These are phyloP conservation scores for Cataglyphis albicans DNA, from an alignment of 2,888 invertebrate species.

Conservation along the genomic window DNA sequence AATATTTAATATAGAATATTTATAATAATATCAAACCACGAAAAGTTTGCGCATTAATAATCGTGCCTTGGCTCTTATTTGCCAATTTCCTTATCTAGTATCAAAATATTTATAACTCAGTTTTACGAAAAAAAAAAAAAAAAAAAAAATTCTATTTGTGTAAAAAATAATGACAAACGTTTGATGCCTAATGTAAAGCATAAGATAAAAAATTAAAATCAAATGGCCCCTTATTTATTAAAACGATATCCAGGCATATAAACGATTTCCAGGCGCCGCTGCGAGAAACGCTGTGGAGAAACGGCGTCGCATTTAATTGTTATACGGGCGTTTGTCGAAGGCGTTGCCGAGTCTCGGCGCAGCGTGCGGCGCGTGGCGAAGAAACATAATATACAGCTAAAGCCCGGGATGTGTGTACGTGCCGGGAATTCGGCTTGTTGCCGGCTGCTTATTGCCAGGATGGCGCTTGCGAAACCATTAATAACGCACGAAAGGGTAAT, in stretches of 20 bases:
- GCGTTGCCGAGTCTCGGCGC: not conserved
- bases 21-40: no score
- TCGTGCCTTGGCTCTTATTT: no score
- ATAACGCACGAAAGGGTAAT: conserved; percentile 55
- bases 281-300: not conserved
- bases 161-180: not conserved
- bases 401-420: conserved; percentile 10
- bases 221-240: not conserved
- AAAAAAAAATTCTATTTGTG: not conserved
- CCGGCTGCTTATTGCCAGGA: conserved; percentile 65
- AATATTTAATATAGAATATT: no score
- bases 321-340: conserved; percentile 7
- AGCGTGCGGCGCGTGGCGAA: conserved; percentile 7
- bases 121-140: no score
- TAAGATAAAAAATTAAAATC: not conserved
- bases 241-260: no score
- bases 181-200: not conserved
- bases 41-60: no score
- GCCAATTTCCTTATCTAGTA: no score
- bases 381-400: conserved; percentile 22
- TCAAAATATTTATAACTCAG: no score
- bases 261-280: not conserved
- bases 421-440: conserved; percentile 48
- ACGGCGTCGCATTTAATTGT: conserved; percentile 27
- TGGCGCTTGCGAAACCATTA: conserved; percentile 70